A percentile compares a stretch with the other conserved stretches of the same genome.
Evolutionary conservation across 2,113 vertebrate genomes (phyloP).

Genomic region (Oryzias celebensis): DNA sequence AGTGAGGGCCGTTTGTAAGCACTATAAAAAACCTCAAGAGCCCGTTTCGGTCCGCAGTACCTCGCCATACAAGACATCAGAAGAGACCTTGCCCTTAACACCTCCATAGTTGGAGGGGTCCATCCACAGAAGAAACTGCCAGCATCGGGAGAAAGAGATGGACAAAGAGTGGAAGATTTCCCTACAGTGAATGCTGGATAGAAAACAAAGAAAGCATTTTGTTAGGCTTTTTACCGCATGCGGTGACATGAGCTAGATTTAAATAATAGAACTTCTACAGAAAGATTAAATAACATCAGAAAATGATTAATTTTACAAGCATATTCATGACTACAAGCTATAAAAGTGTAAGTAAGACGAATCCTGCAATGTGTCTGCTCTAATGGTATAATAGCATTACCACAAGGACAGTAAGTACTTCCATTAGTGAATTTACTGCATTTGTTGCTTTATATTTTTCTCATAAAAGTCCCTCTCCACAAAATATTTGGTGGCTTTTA

Average conservation of each 20-base stretch:
- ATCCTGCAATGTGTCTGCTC: background rate
- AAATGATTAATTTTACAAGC: background rate
- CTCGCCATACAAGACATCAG: slow-evolving; percentile 80
- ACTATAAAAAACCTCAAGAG: background rate
- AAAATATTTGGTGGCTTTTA: background rate
- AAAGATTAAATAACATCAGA: too few relatives aligned
- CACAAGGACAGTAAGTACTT: background rate
- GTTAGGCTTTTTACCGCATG: background rate
- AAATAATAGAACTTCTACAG: too few relatives aligned
- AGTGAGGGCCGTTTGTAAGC: background rate
- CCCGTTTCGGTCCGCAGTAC: slow-evolving; percentile 58
- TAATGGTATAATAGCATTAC: background rate
- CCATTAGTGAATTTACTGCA: slow-evolving; percentile 23
- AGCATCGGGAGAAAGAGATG: slow-evolving; percentile 94
- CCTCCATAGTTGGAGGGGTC: slow-evolving; percentile 93
- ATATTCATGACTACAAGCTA: slow-evolving; percentile 1
- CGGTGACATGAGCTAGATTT: too few relatives aligned
- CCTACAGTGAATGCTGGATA: slow-evolving; percentile 87
- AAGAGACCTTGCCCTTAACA: slow-evolving; percentile 88
- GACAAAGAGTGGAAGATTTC: slow-evolving; percentile 98
- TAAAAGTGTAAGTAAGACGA: background rate
- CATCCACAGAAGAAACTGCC: slow-evolving; percentile 99
- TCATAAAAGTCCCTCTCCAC: slow-evolving; percentile 4
- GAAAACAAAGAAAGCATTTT: slow-evolving; percentile 1
- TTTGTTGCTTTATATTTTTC: background rate